A percentile compares a stretch with the other conserved stretches of the same genome.
Conservation (phyloP, 2,797 vertebrate species). For the Pangasius sanitwongsei region DNA sequence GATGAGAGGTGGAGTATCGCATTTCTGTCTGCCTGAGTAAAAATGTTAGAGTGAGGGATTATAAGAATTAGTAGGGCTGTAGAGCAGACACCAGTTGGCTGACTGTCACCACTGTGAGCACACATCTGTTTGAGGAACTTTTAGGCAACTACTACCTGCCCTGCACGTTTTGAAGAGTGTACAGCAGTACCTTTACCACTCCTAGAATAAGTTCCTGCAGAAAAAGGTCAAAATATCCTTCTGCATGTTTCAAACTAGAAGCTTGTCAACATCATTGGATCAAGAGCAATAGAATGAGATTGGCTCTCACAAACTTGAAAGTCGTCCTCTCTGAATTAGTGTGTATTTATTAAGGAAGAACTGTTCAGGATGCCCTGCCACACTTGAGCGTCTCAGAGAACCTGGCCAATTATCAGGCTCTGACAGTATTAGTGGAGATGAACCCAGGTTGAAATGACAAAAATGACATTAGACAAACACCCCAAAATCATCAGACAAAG, state of each 20-base stretch:
- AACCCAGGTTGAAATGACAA: neutral
- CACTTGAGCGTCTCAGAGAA: neutral
- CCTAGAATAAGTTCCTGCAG: neutral
- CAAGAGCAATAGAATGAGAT: neutral
- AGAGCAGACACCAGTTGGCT: neutral
- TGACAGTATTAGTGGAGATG: neutral
- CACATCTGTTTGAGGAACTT: neutral
- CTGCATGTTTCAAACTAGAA: neutral
- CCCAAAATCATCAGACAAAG: neutral
- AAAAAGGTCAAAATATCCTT: neutral
- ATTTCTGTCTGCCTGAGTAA: constrained; percentile 12
- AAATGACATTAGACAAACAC: neutral
- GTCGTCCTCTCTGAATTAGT: neutral
- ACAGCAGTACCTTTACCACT: neutral
- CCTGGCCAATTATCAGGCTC: neutral
- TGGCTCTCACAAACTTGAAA: neutral
- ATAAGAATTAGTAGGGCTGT: constrained; percentile 12
- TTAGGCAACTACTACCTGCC: neutral
- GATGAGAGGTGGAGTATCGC: constrained; percentile 41
- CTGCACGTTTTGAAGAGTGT: neutral
- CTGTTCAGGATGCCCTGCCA: neutral
- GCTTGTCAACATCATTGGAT: neutral
- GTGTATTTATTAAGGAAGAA: neutral
- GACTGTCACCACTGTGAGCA: neutral
- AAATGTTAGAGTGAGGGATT: neutral